Base-by-base conservation (phyloP, 2,888 invertebrate species). In the Clepsis dumicolana region DNA sequence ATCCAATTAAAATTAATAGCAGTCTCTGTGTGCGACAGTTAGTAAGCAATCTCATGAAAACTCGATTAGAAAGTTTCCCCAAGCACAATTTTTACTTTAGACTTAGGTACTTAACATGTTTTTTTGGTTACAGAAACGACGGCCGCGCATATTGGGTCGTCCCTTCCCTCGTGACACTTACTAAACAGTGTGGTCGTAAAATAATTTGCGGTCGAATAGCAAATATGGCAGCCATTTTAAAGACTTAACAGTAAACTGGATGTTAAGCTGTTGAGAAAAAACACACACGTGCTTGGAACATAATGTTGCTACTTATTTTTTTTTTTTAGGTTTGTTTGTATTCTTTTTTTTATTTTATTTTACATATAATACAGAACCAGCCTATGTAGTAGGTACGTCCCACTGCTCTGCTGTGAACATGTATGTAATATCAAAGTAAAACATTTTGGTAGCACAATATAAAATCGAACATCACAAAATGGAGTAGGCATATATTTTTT, bases 131-230 rank as follows among this genome's bases (percentile, higher is more conserved):
- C 8, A 12, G 25, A 62, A 48, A 38, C 25, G 32, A 12, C 10
- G 29, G 44, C 61, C 66, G 66, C 66, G 54, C 14, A 12, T 56
- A 66, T 16, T 62, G 54, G 66, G 48, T 21, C 44, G 53, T 54
- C 54, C 54, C 38, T 56, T 56, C 62, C 35, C 29, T 18, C 61
- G 29, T 29, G 52, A 50, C 57, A 50, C 63, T 63, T 64, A 48
- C 54, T 63, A 67, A 67, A 63, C 59, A 64, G 56, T 59, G 52
- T 64, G 64, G 63, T 53, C 68, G 35, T 59, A 63, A 67, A 63
- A 41, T 56, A 18, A 52, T 67, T 67, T 64, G 64, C 59, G 68
- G 68, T 64, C 64, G 52, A 63, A 63, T 48, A 41, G n/a, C 57
- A 7, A 63, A 59, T 63, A 67, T 52, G 41, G 44, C 18, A 57